These are phyloP conservation scores for Epinotia brunnichana DNA, from an alignment of 2,888 invertebrate species.

Conservation along the genomic window DNA sequence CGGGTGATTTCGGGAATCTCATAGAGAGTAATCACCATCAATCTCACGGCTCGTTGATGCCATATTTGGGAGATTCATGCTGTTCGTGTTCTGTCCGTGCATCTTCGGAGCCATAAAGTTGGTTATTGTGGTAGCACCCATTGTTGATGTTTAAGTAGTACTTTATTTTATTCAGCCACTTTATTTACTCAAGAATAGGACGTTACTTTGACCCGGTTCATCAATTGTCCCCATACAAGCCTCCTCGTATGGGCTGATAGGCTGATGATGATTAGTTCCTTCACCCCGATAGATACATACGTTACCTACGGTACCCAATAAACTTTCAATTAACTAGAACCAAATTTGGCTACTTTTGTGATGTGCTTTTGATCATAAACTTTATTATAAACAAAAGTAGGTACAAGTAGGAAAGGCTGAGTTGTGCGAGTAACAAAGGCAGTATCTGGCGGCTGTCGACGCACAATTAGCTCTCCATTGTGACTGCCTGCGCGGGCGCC, in stretches of 20 bases:
- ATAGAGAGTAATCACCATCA: slow-evolving; percentile 79
- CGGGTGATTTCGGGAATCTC: slow-evolving; percentile 76
- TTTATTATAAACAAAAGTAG: slow-evolving; percentile 18
- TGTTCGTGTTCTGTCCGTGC: slow-evolving; percentile 52
- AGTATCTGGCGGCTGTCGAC: slow-evolving; percentile 73
- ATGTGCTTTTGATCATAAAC: neutral
- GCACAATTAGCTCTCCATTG: slow-evolving; percentile 80
- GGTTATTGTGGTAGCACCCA: slow-evolving; percentile 27
- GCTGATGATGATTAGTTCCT: no score
- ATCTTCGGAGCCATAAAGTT: slow-evolving; percentile 25
- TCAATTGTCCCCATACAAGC: no score
- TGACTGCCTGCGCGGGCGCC: slow-evolving; percentile 66
- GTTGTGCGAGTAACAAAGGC: slow-evolving; percentile 59
- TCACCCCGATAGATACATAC: neutral
- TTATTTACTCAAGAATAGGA: slow-evolving; percentile 8
- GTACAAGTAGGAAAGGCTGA: slow-evolving; percentile 50
- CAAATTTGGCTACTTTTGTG: neutral
- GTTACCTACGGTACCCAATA: neutral
- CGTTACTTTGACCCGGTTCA: neutral
- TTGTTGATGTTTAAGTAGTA: slow-evolving; percentile 19
- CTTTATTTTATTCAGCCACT: slow-evolving; percentile 11
- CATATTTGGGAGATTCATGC: slow-evolving; percentile 61
- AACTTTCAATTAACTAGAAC: neutral
- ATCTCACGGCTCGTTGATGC: slow-evolving; percentile 78
- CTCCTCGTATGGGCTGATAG: no score